Percentiles rank a stretch among this genome's conserved stretches.
Evolutionary conservation across 2,113 vertebrate genomes (phyloP).

Genomic region (Setophaga petechia): DNA sequence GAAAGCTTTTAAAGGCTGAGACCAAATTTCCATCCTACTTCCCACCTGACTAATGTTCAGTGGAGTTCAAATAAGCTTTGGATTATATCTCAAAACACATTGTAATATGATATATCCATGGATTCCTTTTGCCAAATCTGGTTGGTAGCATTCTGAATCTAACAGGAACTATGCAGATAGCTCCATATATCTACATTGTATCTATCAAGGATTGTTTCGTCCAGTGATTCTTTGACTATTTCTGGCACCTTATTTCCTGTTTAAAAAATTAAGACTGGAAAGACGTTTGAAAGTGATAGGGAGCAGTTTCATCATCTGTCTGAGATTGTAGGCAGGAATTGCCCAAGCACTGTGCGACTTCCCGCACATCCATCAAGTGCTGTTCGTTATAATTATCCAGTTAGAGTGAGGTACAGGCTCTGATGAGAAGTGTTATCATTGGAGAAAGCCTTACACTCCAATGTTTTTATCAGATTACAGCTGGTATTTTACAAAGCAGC

Average conservation of each 20-base stretch:
- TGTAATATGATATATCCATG: background rate
- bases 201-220: background rate
- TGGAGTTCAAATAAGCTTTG: background rate
- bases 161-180: background rate
- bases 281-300: background rate
- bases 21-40: background rate
- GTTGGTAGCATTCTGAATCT: background rate
- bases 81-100: background rate
- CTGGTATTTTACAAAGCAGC: background rate
- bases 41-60: background rate
- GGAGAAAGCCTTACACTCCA: background rate
- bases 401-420: background rate
- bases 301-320: slow-evolving; percentile 4
- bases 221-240: background rate
- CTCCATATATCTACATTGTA: background rate
- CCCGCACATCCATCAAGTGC: background rate
- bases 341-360: background rate
- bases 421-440: background rate
- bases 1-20: background rate
- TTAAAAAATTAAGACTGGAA: background rate
- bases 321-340: slow-evolving; percentile 24
- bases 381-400: background rate
- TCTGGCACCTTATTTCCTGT: background rate
- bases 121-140: background rate
- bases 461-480: slow-evolving; percentile 16